Conservation (phyloP, 2,797 vertebrate genomes). For the Apodemus agrarius region DNA sequence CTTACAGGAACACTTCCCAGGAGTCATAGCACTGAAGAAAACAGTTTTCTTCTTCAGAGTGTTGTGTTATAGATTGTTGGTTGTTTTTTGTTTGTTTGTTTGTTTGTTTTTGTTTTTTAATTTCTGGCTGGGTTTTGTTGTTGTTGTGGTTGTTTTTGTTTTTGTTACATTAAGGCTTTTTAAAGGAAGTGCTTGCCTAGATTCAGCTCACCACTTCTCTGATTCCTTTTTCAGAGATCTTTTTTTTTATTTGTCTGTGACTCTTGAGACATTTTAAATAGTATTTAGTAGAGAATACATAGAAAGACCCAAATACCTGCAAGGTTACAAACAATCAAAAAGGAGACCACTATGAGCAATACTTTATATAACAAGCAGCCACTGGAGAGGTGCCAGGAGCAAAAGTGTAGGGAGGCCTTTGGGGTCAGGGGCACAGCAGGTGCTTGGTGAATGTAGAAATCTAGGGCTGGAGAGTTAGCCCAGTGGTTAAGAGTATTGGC, state of each 20-base stretch:
- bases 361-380: neutral
- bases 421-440: neutral
- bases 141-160: neutral
- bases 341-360: neutral
- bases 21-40: neutral
- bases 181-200: constrained; percentile 16
- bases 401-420: neutral
- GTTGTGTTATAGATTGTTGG: neutral
- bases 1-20: no score
- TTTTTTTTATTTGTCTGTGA: neutral
- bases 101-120: neutral
- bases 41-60: neutral
- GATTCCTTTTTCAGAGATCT: constrained; percentile 34
- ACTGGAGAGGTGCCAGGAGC: neutral
- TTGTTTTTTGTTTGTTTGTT: neutral
- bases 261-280: constrained; percentile 18
- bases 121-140: neutral
- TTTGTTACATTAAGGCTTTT: neutral
- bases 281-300: neutral
- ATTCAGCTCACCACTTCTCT: neutral
- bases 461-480: neutral
- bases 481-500: neutral
- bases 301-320: constrained; percentile 1
- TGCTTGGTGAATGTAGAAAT: neutral
- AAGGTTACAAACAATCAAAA: neutral